Base-by-base conservation (phyloP, 2,888 invertebrate genomes). In the Amiota minor region DNA sequence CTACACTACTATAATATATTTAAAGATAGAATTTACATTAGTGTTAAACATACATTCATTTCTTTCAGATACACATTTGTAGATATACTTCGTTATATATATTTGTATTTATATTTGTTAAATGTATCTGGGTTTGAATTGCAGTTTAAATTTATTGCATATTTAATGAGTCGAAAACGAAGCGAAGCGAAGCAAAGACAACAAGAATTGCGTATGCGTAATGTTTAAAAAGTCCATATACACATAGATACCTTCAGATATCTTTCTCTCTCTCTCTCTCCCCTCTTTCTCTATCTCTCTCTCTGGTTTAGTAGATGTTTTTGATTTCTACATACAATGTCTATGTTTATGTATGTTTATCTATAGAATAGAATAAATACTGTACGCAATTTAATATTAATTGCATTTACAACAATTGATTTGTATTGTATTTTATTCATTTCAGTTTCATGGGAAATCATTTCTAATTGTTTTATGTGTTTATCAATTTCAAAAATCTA, bases 131-230 rank as follows among this genome's bases (percentile, higher is more conserved):
- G 74, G 79, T 80, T 49, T 78, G 76, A 75, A 76, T 77, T 76
- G 74, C 78, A 77, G 78, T 73, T 74, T 74, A 64, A 79, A 82
- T 82, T 81, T 81, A 79, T 82, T 83, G 85, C 85, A 83, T 83
- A 82, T 83, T 83, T 85, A 79, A 83, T 82, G 85, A 79, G 77
- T 72, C 76, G 73, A 76, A 35, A 79, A 76, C 72, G 73, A 73
- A 61, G 35, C 75, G 6, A 23, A 72, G 72, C 18, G 9, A 18
- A n/a, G 11, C 59, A 71, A 47, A 49, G 6, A 62, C 47, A 16
- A 46, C 35, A 35, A 6, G 35, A 3, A 8, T 35, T 35, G 23
- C 23, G 3, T 23, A 23, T 23, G 23, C 23, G 23, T 23, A 23
- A 23, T 23, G 35, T 8, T 35, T 35, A 6, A 2, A 35, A 53